phyloP scores from a whole-genome alignment of 53 echinoderm and acorn worm genomes.

The Henricia sp. region DNA sequence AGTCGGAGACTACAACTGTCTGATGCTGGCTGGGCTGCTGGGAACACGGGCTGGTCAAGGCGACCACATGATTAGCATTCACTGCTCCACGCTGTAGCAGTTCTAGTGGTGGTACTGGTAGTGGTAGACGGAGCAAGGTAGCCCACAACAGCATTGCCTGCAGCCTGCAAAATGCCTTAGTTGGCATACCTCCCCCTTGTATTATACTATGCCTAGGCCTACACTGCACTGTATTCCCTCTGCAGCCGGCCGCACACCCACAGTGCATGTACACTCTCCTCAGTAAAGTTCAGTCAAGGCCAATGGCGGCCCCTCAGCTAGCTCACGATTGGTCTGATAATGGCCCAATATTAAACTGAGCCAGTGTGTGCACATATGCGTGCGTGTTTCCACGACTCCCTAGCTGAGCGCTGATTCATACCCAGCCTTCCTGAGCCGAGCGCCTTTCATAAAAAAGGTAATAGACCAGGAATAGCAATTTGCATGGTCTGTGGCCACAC shows the following conservation, averaged over 20 bases:
- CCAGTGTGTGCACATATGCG: slow-evolving; percentile 20
- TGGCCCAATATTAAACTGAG: no score
- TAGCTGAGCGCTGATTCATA: slow-evolving; percentile 3
- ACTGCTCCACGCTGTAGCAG: neutral
- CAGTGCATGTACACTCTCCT: slow-evolving; percentile 55
- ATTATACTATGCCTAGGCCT: slow-evolving; percentile 40
- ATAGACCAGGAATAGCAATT: slow-evolving; percentile 40
- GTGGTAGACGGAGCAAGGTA: slow-evolving; percentile 4
- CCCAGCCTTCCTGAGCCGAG: neutral
- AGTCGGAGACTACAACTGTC: no score
- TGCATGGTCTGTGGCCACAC: slow-evolving; percentile 49
- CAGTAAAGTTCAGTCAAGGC: slow-evolving; percentile 59
- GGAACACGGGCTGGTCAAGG: no score
- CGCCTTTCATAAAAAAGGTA: slow-evolving; percentile 47
- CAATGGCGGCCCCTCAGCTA: slow-evolving; percentile 50
- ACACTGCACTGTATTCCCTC: slow-evolving; percentile 30
- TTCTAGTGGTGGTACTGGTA: neutral
- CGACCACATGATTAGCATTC: slow-evolving; percentile 36
- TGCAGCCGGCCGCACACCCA: slow-evolving; percentile 32
- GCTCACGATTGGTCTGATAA: slow-evolving; percentile 2
- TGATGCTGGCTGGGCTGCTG: no score
- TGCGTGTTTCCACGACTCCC: slow-evolving; percentile 4
- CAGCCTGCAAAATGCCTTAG: slow-evolving; percentile 47
- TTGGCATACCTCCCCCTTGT: slow-evolving; percentile 34
- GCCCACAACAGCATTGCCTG: slow-evolving; percentile 53